These are phyloP conservation scores for Rutpela maculata DNA, from an alignment of 2,888 invertebrate genomes.

Conservation along the genomic window DNA sequence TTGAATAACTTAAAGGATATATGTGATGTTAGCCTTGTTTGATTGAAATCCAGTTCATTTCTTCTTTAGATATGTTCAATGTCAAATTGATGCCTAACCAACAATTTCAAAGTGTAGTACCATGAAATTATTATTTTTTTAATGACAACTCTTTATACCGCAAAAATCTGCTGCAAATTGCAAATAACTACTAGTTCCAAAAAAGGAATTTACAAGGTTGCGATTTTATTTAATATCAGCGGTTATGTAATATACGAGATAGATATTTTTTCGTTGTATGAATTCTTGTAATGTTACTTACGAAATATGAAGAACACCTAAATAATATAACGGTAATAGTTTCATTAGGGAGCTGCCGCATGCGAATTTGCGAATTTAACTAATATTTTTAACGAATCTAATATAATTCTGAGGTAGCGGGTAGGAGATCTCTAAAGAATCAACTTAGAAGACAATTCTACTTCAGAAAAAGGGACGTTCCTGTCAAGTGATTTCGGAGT, in stretches of 20 bases:
- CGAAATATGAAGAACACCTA: no score
- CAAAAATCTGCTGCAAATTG: neutral
- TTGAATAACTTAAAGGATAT: neutral
- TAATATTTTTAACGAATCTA: no score
- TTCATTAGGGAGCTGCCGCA: no score
- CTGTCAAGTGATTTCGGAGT: no score
- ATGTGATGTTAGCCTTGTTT: no score
- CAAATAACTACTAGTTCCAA: neutral
- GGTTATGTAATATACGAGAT: neutral
- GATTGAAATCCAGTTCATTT: neutral
- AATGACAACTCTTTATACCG: neutral
- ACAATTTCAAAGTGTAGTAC: neutral
- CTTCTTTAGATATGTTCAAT: neutral
- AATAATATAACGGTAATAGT: no score
- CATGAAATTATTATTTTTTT: neutral
- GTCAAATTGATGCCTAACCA: neutral
- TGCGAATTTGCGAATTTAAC: no score
- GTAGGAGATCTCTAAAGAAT: no score
- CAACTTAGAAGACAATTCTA: no score
- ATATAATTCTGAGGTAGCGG: no score
- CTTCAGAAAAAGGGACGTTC: no score
- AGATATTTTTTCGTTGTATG: neutral
- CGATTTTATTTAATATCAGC: neutral
- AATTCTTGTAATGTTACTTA: no score
- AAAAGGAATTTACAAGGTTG: neutral